Conservation (phyloP, 2,888 invertebrate genomes). For the Euplexia lucipara region DNA sequence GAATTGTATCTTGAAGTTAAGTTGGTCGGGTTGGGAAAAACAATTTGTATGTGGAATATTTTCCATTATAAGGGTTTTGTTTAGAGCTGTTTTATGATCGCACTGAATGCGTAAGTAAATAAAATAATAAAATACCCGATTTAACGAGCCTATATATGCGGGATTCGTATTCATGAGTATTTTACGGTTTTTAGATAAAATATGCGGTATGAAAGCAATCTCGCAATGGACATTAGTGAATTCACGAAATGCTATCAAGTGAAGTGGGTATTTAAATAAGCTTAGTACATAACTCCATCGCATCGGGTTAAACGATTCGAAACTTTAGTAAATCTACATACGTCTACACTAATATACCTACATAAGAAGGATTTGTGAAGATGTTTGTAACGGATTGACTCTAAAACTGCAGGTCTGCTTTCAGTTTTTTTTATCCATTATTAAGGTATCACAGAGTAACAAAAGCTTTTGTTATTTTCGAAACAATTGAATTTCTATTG, state of each 20-base stretch:
- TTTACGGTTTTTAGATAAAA: neutral
- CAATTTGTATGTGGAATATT: conserved; percentile 39
- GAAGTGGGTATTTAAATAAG: neutral
- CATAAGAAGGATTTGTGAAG: no score
- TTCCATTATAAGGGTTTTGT: conserved; percentile 22
- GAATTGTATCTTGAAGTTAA: conserved; percentile 42
- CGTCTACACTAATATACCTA: no score
- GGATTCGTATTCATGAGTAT: conserved; percentile 21
- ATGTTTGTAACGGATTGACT: no score
- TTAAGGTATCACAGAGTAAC: no score
- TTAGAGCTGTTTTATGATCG: conserved; percentile 8
- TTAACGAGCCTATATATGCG: conserved; percentile 14
- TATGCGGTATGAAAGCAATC: neutral
- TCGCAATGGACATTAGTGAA: neutral
- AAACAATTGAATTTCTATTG: no score
- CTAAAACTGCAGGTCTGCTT: no score
- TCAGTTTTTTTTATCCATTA: no score
- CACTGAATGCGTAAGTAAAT: conserved; percentile 35
- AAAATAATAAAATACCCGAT: conserved; percentile 20
- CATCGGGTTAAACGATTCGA: no score
- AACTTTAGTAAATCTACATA: no score
- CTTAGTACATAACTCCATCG: neutral
- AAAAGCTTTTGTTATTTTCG: no score
- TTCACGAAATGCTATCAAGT: neutral
- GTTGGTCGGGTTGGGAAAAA: conserved; percentile 31